Evolutionary conservation across 2,113 vertebrate species (phyloP).

Genomic region (Notiomystis cincta): DNA sequence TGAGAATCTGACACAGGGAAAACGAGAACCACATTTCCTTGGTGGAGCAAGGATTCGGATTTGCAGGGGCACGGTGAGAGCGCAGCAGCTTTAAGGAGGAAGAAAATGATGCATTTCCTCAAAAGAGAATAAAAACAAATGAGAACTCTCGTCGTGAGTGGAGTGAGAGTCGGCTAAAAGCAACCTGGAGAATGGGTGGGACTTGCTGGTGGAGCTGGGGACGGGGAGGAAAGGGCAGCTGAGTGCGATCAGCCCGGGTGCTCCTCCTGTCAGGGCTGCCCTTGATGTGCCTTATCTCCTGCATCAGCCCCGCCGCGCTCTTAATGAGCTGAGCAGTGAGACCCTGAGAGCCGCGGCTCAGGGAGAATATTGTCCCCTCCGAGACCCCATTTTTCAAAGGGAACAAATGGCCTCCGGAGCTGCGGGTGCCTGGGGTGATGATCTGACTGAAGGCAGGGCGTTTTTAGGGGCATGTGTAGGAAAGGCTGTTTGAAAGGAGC

Average conservation of each 20-base stretch:
- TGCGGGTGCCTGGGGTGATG: background rate
- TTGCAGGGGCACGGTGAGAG: background rate
- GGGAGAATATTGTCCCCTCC: conserved; percentile 2
- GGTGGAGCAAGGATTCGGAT: background rate
- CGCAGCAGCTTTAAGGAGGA: background rate
- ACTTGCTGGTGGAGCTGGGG: background rate
- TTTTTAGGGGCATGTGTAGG: background rate
- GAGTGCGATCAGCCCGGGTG: conserved; percentile 3
- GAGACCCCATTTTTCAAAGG: conserved; percentile 21
- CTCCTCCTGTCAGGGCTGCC: conserved; percentile 35
- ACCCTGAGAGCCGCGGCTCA: conserved; percentile 26
- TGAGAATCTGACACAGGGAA: background rate
- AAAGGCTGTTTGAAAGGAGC: background rate
- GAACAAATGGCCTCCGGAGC: conserved; percentile 40
- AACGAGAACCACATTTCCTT: conserved; percentile 50
- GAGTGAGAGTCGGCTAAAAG: background rate
- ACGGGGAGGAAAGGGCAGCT: conserved; percentile 5
- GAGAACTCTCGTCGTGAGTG: accelerated
- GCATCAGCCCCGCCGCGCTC: background rate
- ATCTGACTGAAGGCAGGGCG: background rate
- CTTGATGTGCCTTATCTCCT: conserved; percentile 49
- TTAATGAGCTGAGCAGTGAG: conserved; percentile 60
- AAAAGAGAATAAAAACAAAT: background rate
- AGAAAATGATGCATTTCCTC: background rate
- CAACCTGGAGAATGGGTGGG: background rate